Evolutionary conservation across 1,140 invertebrate species (phyloP).

Genomic region (Daktulosphaira vitifoliae): DNA sequence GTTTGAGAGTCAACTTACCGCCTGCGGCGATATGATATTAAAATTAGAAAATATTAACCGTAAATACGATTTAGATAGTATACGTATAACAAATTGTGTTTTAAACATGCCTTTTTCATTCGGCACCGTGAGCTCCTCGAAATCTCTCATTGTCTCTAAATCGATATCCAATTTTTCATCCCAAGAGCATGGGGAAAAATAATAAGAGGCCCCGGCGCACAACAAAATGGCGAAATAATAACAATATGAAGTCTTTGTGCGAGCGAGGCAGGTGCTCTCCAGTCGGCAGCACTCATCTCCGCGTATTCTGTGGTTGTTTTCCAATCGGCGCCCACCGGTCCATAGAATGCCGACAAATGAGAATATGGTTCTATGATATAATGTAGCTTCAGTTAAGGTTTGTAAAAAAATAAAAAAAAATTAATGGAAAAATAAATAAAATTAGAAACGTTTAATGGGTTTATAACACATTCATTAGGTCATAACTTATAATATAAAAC

Average conservation of each 20-base stretch:
- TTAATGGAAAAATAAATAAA: too few species aligned
- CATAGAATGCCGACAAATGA: too few species aligned
- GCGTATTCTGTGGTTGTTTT: constrained; percentile 10
- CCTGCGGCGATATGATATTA: constrained; percentile 20
- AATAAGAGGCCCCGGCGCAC: constrained; percentile 2
- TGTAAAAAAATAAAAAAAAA: too few species aligned
- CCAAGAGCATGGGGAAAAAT: constrained; percentile 18
- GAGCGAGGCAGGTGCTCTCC: constrained; percentile 14
- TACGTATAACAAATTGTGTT: constrained; percentile 28
- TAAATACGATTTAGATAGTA: constrained; percentile 21
- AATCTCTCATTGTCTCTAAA: constrained; percentile 17
- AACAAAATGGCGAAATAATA: constrained; percentile 32
- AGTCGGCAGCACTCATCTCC: not conserved
- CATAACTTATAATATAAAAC: too few species aligned
- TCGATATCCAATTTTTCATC: constrained; percentile 20
- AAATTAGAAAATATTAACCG: constrained; percentile 33
- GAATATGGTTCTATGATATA: too few species aligned
- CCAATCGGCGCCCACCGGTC: constrained; percentile 8
- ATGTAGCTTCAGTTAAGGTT: too few species aligned
- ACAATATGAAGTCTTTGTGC: constrained; percentile 31
- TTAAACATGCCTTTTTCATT: constrained; percentile 17
- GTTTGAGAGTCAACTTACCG: constrained; percentile 27
- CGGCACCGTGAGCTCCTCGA: constrained; percentile 16
- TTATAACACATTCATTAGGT: too few species aligned
- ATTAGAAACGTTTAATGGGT: too few species aligned